Base-by-base conservation (phyloP, 2,113 vertebrate species). In the Mesocricetus auratus region DNA sequence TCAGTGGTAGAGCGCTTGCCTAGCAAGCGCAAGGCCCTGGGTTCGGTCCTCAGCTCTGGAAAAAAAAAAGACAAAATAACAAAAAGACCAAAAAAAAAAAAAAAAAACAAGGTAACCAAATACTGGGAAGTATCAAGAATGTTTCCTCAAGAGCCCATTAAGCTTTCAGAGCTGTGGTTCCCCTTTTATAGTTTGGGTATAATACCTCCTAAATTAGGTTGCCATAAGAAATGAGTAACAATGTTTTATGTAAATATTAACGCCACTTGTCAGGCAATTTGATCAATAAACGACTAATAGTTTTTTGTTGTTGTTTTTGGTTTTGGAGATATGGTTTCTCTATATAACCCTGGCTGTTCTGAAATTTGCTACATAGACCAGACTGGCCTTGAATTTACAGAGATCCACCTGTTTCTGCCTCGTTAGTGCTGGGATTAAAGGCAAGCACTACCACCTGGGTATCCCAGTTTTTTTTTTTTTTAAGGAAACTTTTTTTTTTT, bases 61-160 rank as follows among this genome's bases (percentile, higher is more conserved):
- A n/a, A n/a, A n/a, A n/a, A n/a, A n/a, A n/a, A n/a, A n/a, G n/a
- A n/a, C n/a, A n/a, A n/a, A n/a, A n/a, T n/a, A n/a, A n/a, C n/a
- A n/a, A n/a, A n/a, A n/a, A n/a, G n/a, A n/a, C n/a, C n/a, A n/a
- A n/a, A n/a, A n/a, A n/a, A n/a, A n/a, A n/a, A n/a, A n/a, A n/a
- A n/a, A n/a, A n/a, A n/a, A n/a, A n/a, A n/a, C n/a, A n/a, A n/a
- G n/a, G n/a, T n/a, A n/a, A n/a, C 58, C 33, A 93, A 39, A 81
- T 73, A 64, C 19, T 87, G 45, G 24, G 94, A 94, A 66, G 90
- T 47, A 73, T 24, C 64, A 86, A 60, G 75, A 90, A 85, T 31
- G 42, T 94, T 86, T 87, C 45, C 39, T n/a, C 33, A 87, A 78
- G 90, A 97, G 31, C 26, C 47, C 64, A 4, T 62, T 86, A 89